phyloP scores from a whole-genome alignment of 1,140 invertebrate genomes.

The Ceratitis capitata region DNA sequence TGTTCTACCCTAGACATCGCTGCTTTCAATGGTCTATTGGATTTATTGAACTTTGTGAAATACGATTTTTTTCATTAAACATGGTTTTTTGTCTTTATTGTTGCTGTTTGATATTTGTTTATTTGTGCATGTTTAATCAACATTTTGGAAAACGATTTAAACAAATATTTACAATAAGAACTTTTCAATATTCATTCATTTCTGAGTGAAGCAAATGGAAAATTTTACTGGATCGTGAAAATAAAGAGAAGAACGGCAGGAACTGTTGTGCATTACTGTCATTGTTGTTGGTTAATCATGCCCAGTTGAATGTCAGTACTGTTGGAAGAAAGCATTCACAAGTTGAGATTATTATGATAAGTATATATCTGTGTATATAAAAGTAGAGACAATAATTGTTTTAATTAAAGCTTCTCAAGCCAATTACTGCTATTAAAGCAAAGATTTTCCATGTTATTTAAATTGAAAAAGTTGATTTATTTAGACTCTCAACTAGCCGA shows the following conservation, averaged over 20 bases:
- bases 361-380: not conserved
- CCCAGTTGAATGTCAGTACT: not conserved
- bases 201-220: not conserved
- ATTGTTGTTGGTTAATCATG: not conserved
- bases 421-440: not conserved
- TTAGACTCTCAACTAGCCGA: too few species aligned
- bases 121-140: not conserved
- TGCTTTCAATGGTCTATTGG: not conserved
- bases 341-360: not conserved
- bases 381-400: not conserved
- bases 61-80: not conserved
- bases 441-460: too few species aligned
- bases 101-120: not conserved
- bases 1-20: not conserved
- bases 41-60: too few species aligned
- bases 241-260: not conserved
- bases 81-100: not conserved
- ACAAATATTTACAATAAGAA: conserved; percentile 9
- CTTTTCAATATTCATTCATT: conserved; percentile 15
- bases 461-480: too few species aligned
- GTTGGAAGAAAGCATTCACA: not conserved
- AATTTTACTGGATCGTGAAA: not conserved
- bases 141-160: conserved; percentile 22
- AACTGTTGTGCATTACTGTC: not conserved
- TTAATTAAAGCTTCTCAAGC: conserved; percentile 12